Percentiles rank a stretch among this genome's conserved stretches.
These are phyloP conservation scores for Chirona hameri DNA, from an alignment of 2,888 invertebrate genomes.

Conservation along the genomic window DNA sequence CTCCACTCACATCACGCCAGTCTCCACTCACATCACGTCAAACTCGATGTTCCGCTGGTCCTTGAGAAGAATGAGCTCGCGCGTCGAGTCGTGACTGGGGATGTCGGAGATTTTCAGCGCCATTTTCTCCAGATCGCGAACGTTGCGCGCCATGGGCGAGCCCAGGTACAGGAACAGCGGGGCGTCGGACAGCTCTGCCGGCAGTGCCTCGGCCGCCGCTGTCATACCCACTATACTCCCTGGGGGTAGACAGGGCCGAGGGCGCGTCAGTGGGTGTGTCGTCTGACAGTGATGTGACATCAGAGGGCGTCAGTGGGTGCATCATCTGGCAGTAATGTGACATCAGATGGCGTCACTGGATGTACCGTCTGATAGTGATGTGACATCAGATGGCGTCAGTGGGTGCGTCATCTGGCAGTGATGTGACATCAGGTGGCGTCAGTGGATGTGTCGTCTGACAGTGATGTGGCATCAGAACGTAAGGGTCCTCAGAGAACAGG, in stretches of 20 bases:
- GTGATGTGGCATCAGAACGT: no score
- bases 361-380: no score
- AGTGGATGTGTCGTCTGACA: no score
- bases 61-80: constrained; percentile 36
- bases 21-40: constrained; percentile 35
- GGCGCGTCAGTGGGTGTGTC: no score
- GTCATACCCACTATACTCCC: neutral
- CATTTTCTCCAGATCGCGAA: constrained; percentile 31
- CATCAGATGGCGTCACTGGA: no score
- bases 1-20: constrained; percentile 35
- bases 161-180: constrained; percentile 32
- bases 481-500: no score
- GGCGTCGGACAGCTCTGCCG: neutral
- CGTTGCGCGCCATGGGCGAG: constrained; percentile 31
- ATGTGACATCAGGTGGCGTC: no score
- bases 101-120: constrained; percentile 33
- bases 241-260: neutral
- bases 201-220: neutral
- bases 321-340: no score
- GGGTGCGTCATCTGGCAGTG: no score
- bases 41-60: constrained; percentile 36
- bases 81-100: constrained; percentile 35
- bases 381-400: no score
- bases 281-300: no score
- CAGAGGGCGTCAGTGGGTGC: no score